These are phyloP conservation scores for Leptinotarsa tumamoca DNA, from an alignment of 2,888 invertebrate genomes.

Conservation along the genomic window DNA sequence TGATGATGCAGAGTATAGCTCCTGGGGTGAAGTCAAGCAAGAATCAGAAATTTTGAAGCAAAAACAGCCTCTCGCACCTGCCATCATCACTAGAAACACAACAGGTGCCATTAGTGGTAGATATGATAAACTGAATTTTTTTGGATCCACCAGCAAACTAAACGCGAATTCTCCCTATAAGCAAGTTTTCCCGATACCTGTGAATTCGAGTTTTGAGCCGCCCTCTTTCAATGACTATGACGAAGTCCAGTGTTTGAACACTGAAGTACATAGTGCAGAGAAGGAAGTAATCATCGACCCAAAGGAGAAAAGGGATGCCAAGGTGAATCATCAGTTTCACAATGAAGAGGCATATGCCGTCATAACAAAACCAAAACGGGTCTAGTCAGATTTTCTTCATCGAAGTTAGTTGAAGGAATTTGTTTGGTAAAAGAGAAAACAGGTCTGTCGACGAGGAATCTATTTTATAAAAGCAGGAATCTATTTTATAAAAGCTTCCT, in stretches of 20 bases:
- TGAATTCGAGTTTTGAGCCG: conserved; percentile 43
- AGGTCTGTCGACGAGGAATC: background rate
- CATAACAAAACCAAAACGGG: conserved; percentile 87
- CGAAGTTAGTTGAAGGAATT: background rate
- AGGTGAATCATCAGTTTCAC: conserved; percentile 76
- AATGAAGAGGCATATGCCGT: conserved; percentile 86
- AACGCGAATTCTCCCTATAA: conserved; percentile 78
- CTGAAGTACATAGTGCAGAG: background rate
- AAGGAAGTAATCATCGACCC: background rate
- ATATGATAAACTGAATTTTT: conserved; percentile 85
- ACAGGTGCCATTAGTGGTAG: conserved; percentile 64
- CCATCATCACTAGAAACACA: conserved; percentile 68
- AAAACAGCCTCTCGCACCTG: conserved; percentile 65
- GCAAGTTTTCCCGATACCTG: conserved; percentile 70
- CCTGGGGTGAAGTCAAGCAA: conserved; percentile 64
- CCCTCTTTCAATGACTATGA: conserved; percentile 80
- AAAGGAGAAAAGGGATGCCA: conserved; percentile 54
- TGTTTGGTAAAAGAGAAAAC: background rate
- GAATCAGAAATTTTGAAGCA: conserved; percentile 57
- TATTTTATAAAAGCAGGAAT: background rate
- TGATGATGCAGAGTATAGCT: conserved; percentile 61
- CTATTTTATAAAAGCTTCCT: background rate
- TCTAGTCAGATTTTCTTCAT: conserved; percentile 67
- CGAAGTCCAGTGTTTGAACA: conserved; percentile 66
- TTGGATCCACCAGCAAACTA: conserved; percentile 80